Base-by-base conservation (phyloP, 2,888 invertebrate species). In the Chalcosyrphus nemorum region DNA sequence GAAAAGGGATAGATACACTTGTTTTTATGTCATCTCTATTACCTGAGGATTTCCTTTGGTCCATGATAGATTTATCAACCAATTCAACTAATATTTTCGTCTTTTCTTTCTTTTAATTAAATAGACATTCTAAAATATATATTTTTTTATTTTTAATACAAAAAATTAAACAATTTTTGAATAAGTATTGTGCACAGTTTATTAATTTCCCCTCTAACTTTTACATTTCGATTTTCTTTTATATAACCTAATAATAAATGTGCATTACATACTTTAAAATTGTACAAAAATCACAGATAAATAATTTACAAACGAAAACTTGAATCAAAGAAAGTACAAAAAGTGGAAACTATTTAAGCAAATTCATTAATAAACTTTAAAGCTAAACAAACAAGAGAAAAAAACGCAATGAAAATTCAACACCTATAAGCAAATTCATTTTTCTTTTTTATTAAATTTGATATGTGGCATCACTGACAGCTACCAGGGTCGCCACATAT, bases 401-500 rank as follows among this genome's bases (percentile, higher is more conserved):
- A 21, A 5, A 38, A 38, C 38, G n/a, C n/a, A 13, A 38, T 38
- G 13, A 38, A 57, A 13, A 57, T n/a, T n/a, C n/a, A n/a, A n/a
- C n/a, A n/a, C n/a, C n/a, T n/a, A n/a, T n/a, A n/a, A n/a, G n/a
- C n/a, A n/a, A n/a, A n/a, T n/a, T n/a, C n/a, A n/a, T n/a, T n/a
- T n/a, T n/a, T n/a, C n/a, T n/a, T n/a, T n/a, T n/a, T n/a, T n/a
- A n/a, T n/a, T n/a, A n/a, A n/a, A n/a, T 4, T 47, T 32, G 1
- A 50, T 17, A 9, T 15, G 4, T n/a, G n/a, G 41, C 13, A 57
- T 6, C 2, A 38, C 4, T 27, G 15, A 21, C 19, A 7, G 19
- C n/a, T 86, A 93, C 93, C 93, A 93, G 1, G 93, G 93, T 70
- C 93, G 91, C 93, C 93, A 93, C 92, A 93, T 93, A 86, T 87